A percentile compares a stretch with the other conserved stretches of the same genome.
Evolutionary conservation across 2,888 invertebrate genomes (phyloP).

Genomic region (Ichneumon xanthorius): DNA sequence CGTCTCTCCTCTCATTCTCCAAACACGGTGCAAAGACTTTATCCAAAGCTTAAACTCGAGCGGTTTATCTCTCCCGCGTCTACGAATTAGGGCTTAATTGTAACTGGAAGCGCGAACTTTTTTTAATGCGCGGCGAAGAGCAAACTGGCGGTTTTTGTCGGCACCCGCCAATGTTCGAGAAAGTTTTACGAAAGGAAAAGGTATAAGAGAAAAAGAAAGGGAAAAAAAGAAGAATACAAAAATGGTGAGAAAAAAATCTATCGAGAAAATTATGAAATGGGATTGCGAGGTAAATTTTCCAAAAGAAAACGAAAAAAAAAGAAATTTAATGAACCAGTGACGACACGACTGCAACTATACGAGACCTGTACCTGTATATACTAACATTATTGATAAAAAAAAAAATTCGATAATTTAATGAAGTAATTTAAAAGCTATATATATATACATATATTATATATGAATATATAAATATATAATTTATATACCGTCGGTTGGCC

Average conservation of each 20-base stretch:
- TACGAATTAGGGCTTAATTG: slow-evolving; percentile 62
- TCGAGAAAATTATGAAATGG: slow-evolving; percentile 16
- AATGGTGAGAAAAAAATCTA: background rate
- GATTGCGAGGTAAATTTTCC: slow-evolving; percentile 43
- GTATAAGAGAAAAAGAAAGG: slow-evolving; percentile 19
- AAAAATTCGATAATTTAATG: slow-evolving; percentile 79
- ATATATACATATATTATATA: slow-evolving; percentile 57
- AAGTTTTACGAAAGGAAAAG: slow-evolving; percentile 54
- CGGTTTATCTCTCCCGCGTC: slow-evolving; percentile 63
- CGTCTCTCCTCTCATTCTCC: slow-evolving; percentile 36
- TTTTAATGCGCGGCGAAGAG: slow-evolving; percentile 59
- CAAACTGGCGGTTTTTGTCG: slow-evolving; percentile 83
- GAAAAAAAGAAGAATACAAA: slow-evolving; percentile 6
- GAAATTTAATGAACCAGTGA: slow-evolving; percentile 79
- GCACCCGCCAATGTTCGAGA: slow-evolving; percentile 79
- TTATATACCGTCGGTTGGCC: slow-evolving; percentile 70
- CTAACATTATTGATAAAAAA: slow-evolving; percentile 79
- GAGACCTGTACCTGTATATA: slow-evolving; percentile 85
- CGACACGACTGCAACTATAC: slow-evolving; percentile 85
- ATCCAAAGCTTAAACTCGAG: slow-evolving; percentile 62
- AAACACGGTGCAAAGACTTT: slow-evolving; percentile 63
- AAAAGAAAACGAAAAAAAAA: slow-evolving; percentile 39
- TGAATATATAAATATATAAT: slow-evolving; percentile 59
- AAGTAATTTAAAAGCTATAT: slow-evolving; percentile 67
- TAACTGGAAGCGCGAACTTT: slow-evolving; percentile 38